These are phyloP conservation scores for Drosophila mayaguana DNA, from an alignment of 2,888 invertebrate species.

Conservation along the genomic window DNA sequence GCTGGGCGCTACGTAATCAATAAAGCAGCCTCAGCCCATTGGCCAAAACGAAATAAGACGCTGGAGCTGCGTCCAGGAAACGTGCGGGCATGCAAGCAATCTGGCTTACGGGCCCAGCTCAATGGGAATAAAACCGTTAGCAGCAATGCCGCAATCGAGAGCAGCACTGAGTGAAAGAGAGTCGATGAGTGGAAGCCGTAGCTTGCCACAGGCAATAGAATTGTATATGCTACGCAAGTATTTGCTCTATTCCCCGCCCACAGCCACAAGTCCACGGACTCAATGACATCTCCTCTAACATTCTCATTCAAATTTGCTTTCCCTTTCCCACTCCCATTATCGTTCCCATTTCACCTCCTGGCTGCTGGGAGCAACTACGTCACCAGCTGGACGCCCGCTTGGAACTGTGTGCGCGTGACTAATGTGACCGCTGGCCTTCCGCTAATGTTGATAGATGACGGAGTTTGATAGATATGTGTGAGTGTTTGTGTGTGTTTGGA, in stretches of 20 bases:
- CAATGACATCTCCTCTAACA: not conserved
- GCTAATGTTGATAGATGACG: slow-evolving; percentile 42
- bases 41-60: slow-evolving; percentile 48
- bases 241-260: slow-evolving; percentile 22
- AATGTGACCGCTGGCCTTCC: slow-evolving; percentile 25
- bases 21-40: slow-evolving; percentile 31
- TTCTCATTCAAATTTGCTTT: not conserved
- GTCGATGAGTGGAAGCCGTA: slow-evolving; percentile 8
- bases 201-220: slow-evolving; percentile 62
- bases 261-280: slow-evolving; percentile 1
- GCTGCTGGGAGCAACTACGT: slow-evolving; percentile 39
- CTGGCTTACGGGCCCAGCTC: slow-evolving; percentile 54
- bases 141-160: slow-evolving; percentile 3
- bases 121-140: slow-evolving; percentile 14
- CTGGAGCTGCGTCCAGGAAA: slow-evolving; percentile 54
- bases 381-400: slow-evolving; percentile 28
- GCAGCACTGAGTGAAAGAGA: slow-evolving; percentile 1
- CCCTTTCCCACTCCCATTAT: not conserved
- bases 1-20: slow-evolving; percentile 44
- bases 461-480: slow-evolving; percentile 37
- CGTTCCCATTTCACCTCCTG: slow-evolving; percentile 7
- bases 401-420: slow-evolving; percentile 39
- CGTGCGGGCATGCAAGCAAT: slow-evolving; percentile 76
- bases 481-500: slow-evolving; percentile 14
- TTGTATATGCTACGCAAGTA: slow-evolving; percentile 52